A percentile compares a stretch with the other conserved stretches of the same genome.
phyloP scores from a whole-genome alignment of 2,113 vertebrate species.

The Rhynchomys soricoides region DNA sequence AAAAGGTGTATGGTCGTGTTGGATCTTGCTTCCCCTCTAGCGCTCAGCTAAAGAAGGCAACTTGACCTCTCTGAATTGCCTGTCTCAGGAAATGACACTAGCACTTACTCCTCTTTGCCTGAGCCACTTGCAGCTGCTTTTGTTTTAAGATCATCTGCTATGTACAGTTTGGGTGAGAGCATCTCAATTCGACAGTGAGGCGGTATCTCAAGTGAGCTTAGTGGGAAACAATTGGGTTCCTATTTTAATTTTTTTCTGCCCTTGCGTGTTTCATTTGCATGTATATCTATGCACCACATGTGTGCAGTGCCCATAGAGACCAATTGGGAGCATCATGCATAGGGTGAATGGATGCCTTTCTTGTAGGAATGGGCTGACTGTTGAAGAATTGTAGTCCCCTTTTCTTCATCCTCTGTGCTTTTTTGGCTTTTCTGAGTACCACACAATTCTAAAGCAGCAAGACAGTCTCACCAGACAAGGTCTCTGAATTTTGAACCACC shows the following conservation, averaged over 20 bases:
- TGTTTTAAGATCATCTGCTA: neutral
- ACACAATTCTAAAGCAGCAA: neutral
- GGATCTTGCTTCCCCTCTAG: neutral
- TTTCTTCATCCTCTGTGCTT: no score
- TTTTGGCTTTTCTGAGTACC: neutral
- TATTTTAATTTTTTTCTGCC: no score
- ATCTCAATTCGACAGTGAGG: no score
- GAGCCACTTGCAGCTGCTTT: neutral
- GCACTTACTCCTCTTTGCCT: neutral
- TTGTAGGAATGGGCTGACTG: neutral
- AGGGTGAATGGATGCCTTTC: neutral
- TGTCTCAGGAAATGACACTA: neutral
- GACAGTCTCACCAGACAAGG: neutral
- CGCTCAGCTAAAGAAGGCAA: neutral
- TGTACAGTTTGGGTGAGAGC: neutral
- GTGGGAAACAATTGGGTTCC: neutral
- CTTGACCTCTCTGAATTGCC: neutral
- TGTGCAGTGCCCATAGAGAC: no score
- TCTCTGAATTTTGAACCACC: neutral
- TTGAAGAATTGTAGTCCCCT: neutral
- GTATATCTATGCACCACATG: no score
- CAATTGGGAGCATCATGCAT: no score
- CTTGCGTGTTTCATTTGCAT: no score
- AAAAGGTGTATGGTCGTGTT: conserved; percentile 14
- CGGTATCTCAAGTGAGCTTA: no score